These are phyloP conservation scores for Pseudorasbora parva DNA, from an alignment of 2,113 vertebrate genomes.

Conservation along the genomic window DNA sequence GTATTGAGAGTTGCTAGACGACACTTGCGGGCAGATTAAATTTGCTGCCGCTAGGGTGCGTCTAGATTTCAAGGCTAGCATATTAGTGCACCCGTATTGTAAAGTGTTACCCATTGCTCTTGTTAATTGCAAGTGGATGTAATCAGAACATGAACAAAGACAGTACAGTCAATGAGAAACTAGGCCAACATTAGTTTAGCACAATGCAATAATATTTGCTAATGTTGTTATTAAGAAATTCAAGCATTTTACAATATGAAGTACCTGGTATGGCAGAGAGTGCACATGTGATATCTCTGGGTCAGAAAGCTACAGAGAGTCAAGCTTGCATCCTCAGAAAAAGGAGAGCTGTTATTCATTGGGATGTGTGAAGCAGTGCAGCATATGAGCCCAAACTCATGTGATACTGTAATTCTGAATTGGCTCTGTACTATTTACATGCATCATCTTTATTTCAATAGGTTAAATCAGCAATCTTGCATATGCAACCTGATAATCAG, in stretches of 20 bases:
- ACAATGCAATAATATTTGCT: not conserved
- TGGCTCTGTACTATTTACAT: constrained; percentile 16
- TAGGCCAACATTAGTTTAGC: not conserved
- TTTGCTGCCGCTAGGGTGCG: too few species aligned
- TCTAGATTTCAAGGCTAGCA: too few species aligned
- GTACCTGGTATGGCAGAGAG: not conserved
- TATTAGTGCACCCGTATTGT: too few species aligned
- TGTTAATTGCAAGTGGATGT: not conserved
- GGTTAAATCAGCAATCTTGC: constrained; percentile 22
- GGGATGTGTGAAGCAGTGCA: not conserved
- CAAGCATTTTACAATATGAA: not conserved
- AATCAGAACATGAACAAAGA: not conserved
- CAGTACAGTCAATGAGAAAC: not conserved
- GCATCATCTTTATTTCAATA: constrained; percentile 9
- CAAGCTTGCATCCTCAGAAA: not conserved
- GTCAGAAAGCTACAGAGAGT: constrained; percentile 5
- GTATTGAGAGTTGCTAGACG: too few species aligned
- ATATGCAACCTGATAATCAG: constrained; percentile 5
- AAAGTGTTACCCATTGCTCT: too few species aligned
- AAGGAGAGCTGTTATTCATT: not conserved
- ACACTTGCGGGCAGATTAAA: too few species aligned
- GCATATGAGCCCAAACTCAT: not conserved
- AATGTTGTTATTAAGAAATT: constrained; percentile 13
- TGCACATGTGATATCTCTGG: not conserved
- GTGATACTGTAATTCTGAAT: not conserved